Base-by-base conservation (phyloP, 2,113 vertebrate genomes). In the Sinocyclocheilus grahami region DNA sequence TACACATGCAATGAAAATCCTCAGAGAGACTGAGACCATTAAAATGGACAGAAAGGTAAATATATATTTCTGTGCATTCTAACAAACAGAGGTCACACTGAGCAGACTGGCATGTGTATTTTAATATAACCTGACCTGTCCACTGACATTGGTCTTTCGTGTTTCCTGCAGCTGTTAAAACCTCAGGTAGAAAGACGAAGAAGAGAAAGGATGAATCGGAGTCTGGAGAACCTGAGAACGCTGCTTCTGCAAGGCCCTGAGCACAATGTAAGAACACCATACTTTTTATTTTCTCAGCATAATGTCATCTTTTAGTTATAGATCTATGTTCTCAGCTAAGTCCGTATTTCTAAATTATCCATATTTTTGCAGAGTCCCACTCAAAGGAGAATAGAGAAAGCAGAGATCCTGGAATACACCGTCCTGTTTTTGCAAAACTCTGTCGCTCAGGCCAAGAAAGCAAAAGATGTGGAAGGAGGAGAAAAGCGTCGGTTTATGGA, bases 181-280 rank as follows among this genome's bases (percentile, higher is more conserved):
- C 95, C 96, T 87, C 93, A 96, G 2, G 90, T 96, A 87, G 96
- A 97, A 93, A 96, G 95, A 84, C 95, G 95, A 24, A 94, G 96
- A 1, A 92, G 96, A 51, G 95, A 96, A 85, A 93, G 96, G 69
- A 96, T 97, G 92, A 97, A 97, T 88, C 90, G 90, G 84, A 97
- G 96, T 90, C 92, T 97, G 86, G 95, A 96, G 33, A 91, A 91
- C 42, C 92, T 97, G 86, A 93, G 93, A 78, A 89, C 90, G 80
- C 91, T 96, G 81, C 91, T 97, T 75, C 89, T 96, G 37, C 93
- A 94, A 58, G 92, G 92, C 39, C 93, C 94, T 67, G 90, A 93
- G 8, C 92, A 93, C 87, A 92, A 95, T 93, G 96, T 96, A 92
- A 94, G 92, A 89, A 20, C 60, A 5, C 6, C 46, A n/a, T 71